Percentiles rank a stretch among this genome's conserved stretches.
Conservation (phyloP, 2,888 invertebrate genomes). For the Aporophyla nigra region DNA sequence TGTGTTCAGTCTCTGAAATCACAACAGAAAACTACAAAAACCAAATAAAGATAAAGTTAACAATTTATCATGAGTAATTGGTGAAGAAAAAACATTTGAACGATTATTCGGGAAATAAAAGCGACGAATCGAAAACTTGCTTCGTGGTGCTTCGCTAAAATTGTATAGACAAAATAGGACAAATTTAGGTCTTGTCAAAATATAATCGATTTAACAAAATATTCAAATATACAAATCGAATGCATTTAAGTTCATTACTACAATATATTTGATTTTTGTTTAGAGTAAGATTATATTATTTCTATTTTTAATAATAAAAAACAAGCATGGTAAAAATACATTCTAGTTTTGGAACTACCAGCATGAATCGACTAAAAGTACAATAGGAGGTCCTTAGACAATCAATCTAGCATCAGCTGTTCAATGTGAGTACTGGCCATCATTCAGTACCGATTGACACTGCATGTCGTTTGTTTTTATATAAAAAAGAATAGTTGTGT, state of each 20-base stretch:
- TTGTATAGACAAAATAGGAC: slow-evolving; percentile 64
- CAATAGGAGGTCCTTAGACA: neutral
- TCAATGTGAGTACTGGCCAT: too few species aligned
- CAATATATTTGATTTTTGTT: neutral
- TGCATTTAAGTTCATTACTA: neutral
- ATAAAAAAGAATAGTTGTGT: too few species aligned
- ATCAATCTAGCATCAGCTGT: neutral
- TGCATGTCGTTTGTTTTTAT: too few species aligned
- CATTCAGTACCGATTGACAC: too few species aligned
- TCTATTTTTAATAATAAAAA: neutral
- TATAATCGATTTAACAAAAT: slow-evolving; percentile 40
- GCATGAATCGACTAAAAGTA: slow-evolving; percentile 7
- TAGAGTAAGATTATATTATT: neutral
- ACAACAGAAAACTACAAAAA: slow-evolving; percentile 69
- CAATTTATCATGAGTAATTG: slow-evolving; percentile 74
- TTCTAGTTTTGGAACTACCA: neutral
- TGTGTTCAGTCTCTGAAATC: slow-evolving; percentile 72
- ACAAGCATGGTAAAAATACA: fast-evolving
- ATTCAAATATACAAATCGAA: neutral
- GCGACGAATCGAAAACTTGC: slow-evolving; percentile 70
- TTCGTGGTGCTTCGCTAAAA: slow-evolving; percentile 70
- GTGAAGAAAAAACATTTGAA: slow-evolving; percentile 75
- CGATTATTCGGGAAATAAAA: slow-evolving; percentile 69
- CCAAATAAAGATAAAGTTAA: slow-evolving; percentile 71
- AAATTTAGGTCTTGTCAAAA: slow-evolving; percentile 58